These are phyloP conservation scores for Hypsibius dujardini DNA, from an alignment of 1,140 invertebrate genomes.

Conservation along the genomic window DNA sequence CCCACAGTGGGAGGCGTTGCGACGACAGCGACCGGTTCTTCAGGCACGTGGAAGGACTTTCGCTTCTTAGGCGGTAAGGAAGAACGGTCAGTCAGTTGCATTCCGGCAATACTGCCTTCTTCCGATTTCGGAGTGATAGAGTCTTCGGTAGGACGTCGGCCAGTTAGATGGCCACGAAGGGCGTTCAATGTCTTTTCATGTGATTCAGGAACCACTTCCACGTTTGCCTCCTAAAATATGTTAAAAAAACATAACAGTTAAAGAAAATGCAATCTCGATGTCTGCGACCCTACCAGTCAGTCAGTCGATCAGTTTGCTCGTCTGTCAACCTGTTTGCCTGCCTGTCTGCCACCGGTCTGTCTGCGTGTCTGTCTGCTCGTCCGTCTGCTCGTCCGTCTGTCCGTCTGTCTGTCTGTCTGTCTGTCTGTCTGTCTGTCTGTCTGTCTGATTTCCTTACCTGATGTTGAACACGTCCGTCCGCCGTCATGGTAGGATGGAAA, in stretches of 20 bases:
- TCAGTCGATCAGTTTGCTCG: no score
- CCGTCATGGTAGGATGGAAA: neutral
- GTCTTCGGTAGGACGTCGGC: neutral
- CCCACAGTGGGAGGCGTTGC: neutral
- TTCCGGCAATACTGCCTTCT: neutral
- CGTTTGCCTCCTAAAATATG: no score
- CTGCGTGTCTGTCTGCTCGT: no score
- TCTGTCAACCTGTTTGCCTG: no score
- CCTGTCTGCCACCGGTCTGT: no score
- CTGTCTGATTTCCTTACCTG: neutral
- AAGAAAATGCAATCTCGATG: no score
- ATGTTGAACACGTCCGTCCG: neutral
- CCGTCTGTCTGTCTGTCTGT: neutral
- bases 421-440: neutral
- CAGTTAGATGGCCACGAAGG: constrained; percentile 5
- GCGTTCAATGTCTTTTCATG: constrained; percentile 15
- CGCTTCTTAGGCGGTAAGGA: neutral
- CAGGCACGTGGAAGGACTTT: constrained; percentile 6
- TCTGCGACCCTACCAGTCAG: no score
- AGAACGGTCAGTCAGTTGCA: no score
- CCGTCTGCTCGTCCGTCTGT: no score
- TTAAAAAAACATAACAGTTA: no score
- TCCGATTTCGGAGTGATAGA: neutral
- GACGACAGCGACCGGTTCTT: neutral
- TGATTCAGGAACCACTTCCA: neutral